Evolutionary conservation across 2,888 invertebrate species (phyloP), one percentile per base, ranked within the genome.

Genomic region (Synanthedon andrenaeformis): DNA sequence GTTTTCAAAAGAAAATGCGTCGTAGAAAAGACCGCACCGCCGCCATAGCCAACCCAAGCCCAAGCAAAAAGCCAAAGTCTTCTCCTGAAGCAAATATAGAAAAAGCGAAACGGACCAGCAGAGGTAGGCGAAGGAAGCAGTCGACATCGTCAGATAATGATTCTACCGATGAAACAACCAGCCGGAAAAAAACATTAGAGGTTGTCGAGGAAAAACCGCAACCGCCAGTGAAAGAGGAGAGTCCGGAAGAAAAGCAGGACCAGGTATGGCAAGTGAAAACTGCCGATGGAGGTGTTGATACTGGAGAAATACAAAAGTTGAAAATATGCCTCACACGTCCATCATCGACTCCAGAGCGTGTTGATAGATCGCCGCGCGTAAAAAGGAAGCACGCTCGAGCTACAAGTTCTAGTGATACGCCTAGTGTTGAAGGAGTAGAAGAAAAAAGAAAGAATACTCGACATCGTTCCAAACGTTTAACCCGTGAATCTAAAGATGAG

Each of bases 11-110:
- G 59, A 60, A 70, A 54, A 94, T 94, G 94, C 91, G 93, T 75
- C 92, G 93, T 64, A 93, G 93, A 82, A 93, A 93, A 76, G 92
- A 93, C 90, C 82, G 92, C 89, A 74, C 89, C 89, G 70, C 82
- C 53, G 70, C 82, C 53, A 35, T 35, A 8, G 35, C 35, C 6
- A 35, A 35, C 35, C 35, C 35, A 35, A 35, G 35, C 35, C 35
- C 35, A 35, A 72, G 57, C 69, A 92, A 91, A 72, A 92, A 92
- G 74, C 77, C 90, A 6, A 92, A 92, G 72, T 75, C 89, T 67
- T 90, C 92, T 51, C 91, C 92, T 49, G 92, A 93, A 57, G 74
- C 78, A 60, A 56, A 57, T 19, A 56, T 80, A 42, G 90, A 90
- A 56, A 90, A 89, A 64, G 73, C 76, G 52, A 90, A 88, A 62